Percentiles rank a stretch among this genome's conserved stretches.
Conservation (phyloP, 2,888 invertebrate genomes). For the Aspidiotus destructor region DNA sequence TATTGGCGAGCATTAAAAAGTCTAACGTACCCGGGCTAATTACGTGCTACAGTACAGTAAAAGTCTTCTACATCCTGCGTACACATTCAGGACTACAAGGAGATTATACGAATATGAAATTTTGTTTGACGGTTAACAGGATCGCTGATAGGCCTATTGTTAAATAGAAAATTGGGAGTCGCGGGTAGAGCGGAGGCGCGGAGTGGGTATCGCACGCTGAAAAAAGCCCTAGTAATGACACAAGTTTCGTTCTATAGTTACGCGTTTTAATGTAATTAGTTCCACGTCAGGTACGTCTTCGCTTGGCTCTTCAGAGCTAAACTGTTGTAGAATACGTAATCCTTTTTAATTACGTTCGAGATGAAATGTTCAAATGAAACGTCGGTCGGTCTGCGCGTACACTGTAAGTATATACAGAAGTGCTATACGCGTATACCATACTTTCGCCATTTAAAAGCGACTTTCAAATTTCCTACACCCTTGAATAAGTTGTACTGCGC, state of each 20-base stretch:
- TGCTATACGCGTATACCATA: background rate
- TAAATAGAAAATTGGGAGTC: background rate
- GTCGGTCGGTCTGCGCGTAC: slow-evolving; percentile 1
- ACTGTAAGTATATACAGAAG: background rate
- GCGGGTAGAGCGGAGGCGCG: background rate
- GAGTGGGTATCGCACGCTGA: background rate
- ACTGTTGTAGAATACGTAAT: slow-evolving; percentile 18
- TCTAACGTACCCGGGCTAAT: too few relatives aligned
- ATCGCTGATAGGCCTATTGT: background rate
- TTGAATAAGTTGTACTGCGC: background rate
- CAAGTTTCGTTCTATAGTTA: slow-evolving; percentile 11
- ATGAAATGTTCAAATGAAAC: slow-evolving; percentile 23
- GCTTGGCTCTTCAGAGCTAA: slow-evolving; percentile 6
- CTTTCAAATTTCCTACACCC: slow-evolving; percentile 15
- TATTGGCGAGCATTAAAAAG: too few relatives aligned
- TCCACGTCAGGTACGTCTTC: slow-evolving; percentile 25
- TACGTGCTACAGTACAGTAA: too few relatives aligned
- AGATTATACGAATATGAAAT: slow-evolving; percentile 1
- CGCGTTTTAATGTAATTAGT: slow-evolving; percentile 23
- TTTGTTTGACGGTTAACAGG: background rate
- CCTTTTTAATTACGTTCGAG: slow-evolving; percentile 29
- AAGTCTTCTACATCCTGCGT: too few relatives aligned
- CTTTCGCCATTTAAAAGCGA: slow-evolving; percentile 14
- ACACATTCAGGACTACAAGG: background rate
- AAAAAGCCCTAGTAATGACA: slow-evolving; percentile 11